Base-by-base conservation (phyloP, 2,888 invertebrate species). In the Macropis europaea region DNA sequence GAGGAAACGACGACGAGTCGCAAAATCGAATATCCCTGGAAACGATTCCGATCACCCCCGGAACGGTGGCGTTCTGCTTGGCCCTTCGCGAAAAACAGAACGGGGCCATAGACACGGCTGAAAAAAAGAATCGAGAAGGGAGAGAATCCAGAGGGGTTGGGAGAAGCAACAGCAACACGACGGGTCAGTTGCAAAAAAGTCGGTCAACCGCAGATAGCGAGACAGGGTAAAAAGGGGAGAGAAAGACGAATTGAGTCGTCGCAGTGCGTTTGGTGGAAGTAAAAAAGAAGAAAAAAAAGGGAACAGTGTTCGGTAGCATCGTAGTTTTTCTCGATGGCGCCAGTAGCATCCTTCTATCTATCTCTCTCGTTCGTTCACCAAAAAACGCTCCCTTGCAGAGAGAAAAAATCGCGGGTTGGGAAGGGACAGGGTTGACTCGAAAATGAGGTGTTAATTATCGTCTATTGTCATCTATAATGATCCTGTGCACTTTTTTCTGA, bases 161-260 rank as follows among this genome's bases (percentile, higher is more conserved):
- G 47, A 64, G 67, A 34, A 38, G 22, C 52, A 57, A 63, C 56
- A 67, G n/a, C n/a, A n/a, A n/a, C n/a, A n/a, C n/a, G n/a, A 50
- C 61, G 66, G 57, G 61, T 32, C 52, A 48, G 68, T 77, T 73
- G 77, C 57, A 79, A 82, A 83, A 81, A 82, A 76, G 60, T 79
- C 69, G 79, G 77, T 80, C 73, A 74, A 81, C 83, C 80, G 73
- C 83, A 81, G 73, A 74, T 66, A 73, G 72, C 60, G 64, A 24
- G 52, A 32, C 13, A 32, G 61, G 56, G 45, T 52, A 47, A 62
- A 42, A 48, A 40, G 32, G 30, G 66, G 54, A 53, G 56, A 52
- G 66, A 62, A 73, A 64, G 64, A 67, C 53, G 66, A 76, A 82
- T 82, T 79, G 82, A 82, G 82, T 79, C 73, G 70, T 81, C 50